These are phyloP conservation scores for Pterophyllum scalare DNA, from an alignment of 2,113 vertebrate genomes.

Conservation along the genomic window DNA sequence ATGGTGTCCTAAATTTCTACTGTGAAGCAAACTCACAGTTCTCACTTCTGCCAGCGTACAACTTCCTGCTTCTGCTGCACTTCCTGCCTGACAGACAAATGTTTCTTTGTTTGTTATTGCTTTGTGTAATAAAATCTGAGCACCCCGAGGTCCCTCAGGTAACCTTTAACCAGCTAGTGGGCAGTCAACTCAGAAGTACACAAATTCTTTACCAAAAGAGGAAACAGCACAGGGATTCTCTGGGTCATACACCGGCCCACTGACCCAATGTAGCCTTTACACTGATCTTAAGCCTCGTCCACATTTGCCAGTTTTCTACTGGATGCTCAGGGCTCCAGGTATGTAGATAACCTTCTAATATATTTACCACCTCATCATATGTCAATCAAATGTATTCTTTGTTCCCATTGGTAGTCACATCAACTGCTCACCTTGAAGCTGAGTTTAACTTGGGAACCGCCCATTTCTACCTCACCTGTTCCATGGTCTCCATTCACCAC, in stretches of 20 bases:
- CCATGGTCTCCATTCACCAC: not conserved
- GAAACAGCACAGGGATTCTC: not conserved
- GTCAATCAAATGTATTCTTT: not conserved
- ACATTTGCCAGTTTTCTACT: not conserved
- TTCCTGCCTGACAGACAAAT: constrained; percentile 27
- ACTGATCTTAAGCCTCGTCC: not conserved
- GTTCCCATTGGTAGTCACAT: not conserved
- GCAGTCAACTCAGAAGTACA: not conserved
- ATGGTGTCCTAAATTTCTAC: not conserved
- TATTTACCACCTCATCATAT: not conserved
- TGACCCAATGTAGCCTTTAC: too few species aligned
- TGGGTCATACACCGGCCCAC: not conserved
- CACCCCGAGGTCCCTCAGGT: not conserved
- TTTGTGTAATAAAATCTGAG: not conserved
- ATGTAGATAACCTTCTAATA: not conserved
- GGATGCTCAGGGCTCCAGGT: not conserved
- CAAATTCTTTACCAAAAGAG: not conserved
- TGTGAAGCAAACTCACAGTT: constrained; percentile 31
- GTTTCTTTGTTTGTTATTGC: not conserved
- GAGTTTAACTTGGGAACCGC: not conserved
- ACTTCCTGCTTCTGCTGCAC: constrained; percentile 51
- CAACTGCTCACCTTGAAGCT: not conserved
- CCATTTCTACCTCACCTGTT: not conserved
- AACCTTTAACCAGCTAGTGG: not conserved
- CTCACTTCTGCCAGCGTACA: constrained; percentile 39